Percentiles rank a stretch among this genome's conserved stretches.
These are phyloP conservation scores for Isichthys henryi DNA, from an alignment of 2,113 vertebrate species.

Conservation along the genomic window DNA sequence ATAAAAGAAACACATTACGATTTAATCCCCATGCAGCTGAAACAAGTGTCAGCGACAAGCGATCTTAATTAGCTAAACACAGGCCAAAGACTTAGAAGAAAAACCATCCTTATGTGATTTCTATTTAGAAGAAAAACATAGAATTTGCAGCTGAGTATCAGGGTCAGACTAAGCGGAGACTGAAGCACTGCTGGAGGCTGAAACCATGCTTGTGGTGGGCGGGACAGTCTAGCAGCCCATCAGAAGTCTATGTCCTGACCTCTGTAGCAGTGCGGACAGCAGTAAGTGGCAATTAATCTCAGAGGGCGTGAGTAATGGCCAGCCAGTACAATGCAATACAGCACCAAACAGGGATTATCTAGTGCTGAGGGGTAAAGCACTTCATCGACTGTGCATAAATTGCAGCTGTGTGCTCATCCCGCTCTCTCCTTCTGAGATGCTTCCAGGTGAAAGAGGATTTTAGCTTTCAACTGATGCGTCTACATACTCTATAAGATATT, in stretches of 20 bases:
- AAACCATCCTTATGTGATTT: not conserved
- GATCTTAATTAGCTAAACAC: not conserved
- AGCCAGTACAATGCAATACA: not conserved
- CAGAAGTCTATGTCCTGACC: not conserved
- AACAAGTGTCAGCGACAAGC: not conserved
- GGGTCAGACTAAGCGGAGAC: not conserved
- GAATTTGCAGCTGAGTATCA: not conserved
- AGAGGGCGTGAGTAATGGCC: not conserved
- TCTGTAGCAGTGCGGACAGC: not conserved
- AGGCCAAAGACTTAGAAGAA: not conserved
- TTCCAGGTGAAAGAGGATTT: not conserved
- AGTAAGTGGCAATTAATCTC: slow-evolving; percentile 13
- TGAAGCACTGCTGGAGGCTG: not conserved
- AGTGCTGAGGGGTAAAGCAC: not conserved
- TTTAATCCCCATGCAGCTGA: not conserved
- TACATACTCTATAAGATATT: not conserved
- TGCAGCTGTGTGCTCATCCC: not conserved
- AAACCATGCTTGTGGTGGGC: not conserved
- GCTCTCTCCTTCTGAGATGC: not conserved
- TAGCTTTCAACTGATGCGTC: not conserved
- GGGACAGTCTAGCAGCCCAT: not conserved
- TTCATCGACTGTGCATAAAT: slow-evolving; percentile 4
- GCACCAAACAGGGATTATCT: slow-evolving; percentile 1
- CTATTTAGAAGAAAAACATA: not conserved
- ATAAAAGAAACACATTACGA: not conserved